Evolutionary conservation across 2,797 vertebrate species (phyloP), one percentile per base, ranked within the genome.

Genomic region (Takifugu ocellatus): DNA sequence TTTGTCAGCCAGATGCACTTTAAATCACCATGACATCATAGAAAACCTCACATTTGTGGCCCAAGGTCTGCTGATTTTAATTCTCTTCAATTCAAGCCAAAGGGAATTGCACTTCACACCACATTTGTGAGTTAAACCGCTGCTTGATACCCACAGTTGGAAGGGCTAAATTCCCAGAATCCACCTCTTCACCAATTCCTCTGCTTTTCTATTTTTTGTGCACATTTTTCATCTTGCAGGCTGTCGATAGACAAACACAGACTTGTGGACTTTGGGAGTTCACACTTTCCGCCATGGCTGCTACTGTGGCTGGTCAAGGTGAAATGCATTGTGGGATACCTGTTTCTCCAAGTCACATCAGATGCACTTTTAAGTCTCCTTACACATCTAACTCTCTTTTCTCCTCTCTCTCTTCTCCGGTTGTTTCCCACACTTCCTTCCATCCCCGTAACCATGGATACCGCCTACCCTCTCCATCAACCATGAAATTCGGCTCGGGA

Each of bases 111-210:
- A 29, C 27, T 29, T 29, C 4, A 29, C 27, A 29, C 27, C 27
- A 29, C 27, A 29, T 29, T 29, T 7, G 4, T 29, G 27, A 29
- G 27, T 29, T 7, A 7, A 29, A 7, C 79, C 78, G 70, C 72
- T 79, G 82, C 77, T 63, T 66, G 51, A 62, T 73, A 56, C 77
- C 61, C 62, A 55, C 61, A 21, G 21, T 78, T 84, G 83, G 77
- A 78, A 77, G 81, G 51, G 56, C 76, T 48, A 44, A 11, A 46
- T 84, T 79, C 72, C 69, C 81, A 78, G 70, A 67, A 46, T 56
- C 44, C 72, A 67, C 54, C 29, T 29, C 52, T 10, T 48, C 21
- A 5, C 44, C 57, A 42, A 56, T 47, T 55, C 62, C 39, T 49
- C 45, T 4, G 39, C 48, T 1, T 31, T 29, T 4, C 27, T 21